These are phyloP conservation scores for Hemicentrotus pulcherrimus DNA, from an alignment of 35 echinoderm and acorn worm genomes.

Conservation along the genomic window DNA sequence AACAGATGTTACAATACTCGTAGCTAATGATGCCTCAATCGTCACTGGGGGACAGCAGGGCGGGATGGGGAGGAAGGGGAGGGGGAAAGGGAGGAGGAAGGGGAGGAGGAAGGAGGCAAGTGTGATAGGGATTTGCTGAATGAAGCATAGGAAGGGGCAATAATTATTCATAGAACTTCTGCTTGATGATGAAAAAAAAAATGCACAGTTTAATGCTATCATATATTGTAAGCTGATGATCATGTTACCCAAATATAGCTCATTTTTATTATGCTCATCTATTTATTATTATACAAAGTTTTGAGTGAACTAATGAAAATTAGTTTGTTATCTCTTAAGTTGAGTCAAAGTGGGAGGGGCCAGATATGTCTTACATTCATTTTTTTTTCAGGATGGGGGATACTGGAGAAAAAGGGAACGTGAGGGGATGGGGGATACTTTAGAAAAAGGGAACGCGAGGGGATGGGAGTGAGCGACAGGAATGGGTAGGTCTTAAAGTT, in stretches of 20 bases:
- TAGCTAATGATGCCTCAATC: slow-evolving; percentile 73
- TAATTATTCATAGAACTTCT: background rate
- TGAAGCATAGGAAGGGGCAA: background rate
- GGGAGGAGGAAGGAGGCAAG: background rate
- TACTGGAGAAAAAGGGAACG: background rate
- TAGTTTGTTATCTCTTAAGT: too few relatives aligned
- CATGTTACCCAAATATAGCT: too few relatives aligned
- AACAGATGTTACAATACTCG: slow-evolving; percentile 83
- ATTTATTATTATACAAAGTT: too few relatives aligned
- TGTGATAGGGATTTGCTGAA: background rate
- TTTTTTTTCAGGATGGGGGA: background rate
- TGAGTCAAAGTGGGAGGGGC: background rate
- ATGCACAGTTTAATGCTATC: background rate
- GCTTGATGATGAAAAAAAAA: background rate
- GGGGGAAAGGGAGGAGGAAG: background rate
- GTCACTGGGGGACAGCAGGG: slow-evolving; percentile 10
- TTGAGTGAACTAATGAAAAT: too few relatives aligned
- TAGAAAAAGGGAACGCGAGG: background rate
- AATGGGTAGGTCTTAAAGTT: background rate
- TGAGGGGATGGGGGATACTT: background rate
- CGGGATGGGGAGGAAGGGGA: background rate
- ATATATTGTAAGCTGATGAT: background rate
- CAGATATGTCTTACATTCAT: background rate
- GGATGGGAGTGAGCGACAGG: background rate
- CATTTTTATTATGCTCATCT: too few relatives aligned